Percentiles rank a stretch among this genome's conserved stretches.
These are phyloP conservation scores for Hippocampus comes DNA, from an alignment of 2,113 vertebrate species.

Conservation along the genomic window DNA sequence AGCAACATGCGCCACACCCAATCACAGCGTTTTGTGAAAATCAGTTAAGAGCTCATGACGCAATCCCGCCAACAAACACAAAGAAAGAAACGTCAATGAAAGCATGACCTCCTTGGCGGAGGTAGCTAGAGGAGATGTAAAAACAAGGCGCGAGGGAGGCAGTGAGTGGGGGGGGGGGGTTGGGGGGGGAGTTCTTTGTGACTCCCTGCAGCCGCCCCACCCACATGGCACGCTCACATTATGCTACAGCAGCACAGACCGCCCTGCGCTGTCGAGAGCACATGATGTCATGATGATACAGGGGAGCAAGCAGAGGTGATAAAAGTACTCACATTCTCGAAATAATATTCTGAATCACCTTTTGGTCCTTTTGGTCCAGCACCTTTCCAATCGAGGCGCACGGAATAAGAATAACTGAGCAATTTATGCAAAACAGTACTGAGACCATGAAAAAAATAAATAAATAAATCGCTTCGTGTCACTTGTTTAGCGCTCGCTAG, in stretches of 20 bases:
- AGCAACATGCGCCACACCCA: neutral
- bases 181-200: neutral
- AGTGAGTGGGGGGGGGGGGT: neutral
- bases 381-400: too few species aligned
- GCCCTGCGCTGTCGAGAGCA: slow-evolving; percentile 4
- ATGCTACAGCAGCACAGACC: slow-evolving; percentile 27
- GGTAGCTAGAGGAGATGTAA: neutral
- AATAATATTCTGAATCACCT: too few species aligned
- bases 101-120: neutral
- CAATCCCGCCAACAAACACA: neutral
- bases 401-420: too few species aligned
- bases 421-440: too few species aligned
- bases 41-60: neutral
- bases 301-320: slow-evolving; percentile 16
- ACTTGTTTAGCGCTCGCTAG: too few species aligned
- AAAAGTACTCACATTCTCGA: too few species aligned
- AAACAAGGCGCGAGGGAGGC: neutral
- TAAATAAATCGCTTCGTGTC: too few species aligned
- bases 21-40: neutral
- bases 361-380: too few species aligned
- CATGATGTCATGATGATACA: slow-evolving; percentile 25
- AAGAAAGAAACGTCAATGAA: neutral
- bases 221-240: slow-evolving; percentile 39
- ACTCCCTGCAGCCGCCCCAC: neutral
- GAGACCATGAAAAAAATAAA: too few species aligned